phyloP scores from a whole-genome alignment of 2,113 vertebrate genomes.

The Suncus etruscus region DNA sequence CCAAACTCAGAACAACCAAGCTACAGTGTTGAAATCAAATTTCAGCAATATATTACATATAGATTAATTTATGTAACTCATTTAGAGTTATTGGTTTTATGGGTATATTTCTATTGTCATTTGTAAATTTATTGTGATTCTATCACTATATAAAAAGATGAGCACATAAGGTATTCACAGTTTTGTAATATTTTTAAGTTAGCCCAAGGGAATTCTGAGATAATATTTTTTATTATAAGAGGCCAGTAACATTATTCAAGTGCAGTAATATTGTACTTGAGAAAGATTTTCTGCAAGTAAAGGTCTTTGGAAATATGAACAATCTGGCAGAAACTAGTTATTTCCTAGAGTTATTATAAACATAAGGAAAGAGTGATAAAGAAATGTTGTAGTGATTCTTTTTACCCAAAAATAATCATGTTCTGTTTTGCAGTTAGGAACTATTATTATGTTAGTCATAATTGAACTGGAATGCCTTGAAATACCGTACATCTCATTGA shows the following conservation, averaged over 20 bases:
- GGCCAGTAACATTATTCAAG: slow-evolving; percentile 47
- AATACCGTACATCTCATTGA: slow-evolving; percentile 13
- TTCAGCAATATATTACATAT: slow-evolving; percentile 44
- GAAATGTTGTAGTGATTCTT: background rate
- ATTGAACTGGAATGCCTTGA: background rate
- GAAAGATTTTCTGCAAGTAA: slow-evolving; percentile 37
- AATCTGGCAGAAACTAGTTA: slow-evolving; percentile 19
- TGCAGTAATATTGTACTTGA: slow-evolving; percentile 31
- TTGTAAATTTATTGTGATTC: slow-evolving; percentile 67
- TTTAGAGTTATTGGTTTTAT: slow-evolving; percentile 69
- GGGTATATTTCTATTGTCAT: slow-evolving; percentile 72
- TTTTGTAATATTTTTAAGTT: slow-evolving; percentile 44
- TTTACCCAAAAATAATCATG: background rate
- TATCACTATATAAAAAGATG: slow-evolving; percentile 54
- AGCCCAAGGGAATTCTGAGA: slow-evolving; percentile 42
- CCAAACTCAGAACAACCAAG: background rate
- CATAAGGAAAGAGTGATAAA: background rate
- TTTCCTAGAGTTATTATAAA: slow-evolving; percentile 43
- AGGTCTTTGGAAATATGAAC: background rate
- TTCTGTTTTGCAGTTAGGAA: slow-evolving; percentile 5
- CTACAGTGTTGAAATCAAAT: slow-evolving; percentile 34
- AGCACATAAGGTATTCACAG: slow-evolving; percentile 61
- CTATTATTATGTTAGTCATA: slow-evolving; percentile 6
- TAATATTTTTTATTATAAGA: slow-evolving; percentile 54
- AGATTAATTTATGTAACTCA: slow-evolving; percentile 66